These are phyloP conservation scores for Aphelocoma californica DNA, from an alignment of 2,797 vertebrate species.

Conservation along the genomic window DNA sequence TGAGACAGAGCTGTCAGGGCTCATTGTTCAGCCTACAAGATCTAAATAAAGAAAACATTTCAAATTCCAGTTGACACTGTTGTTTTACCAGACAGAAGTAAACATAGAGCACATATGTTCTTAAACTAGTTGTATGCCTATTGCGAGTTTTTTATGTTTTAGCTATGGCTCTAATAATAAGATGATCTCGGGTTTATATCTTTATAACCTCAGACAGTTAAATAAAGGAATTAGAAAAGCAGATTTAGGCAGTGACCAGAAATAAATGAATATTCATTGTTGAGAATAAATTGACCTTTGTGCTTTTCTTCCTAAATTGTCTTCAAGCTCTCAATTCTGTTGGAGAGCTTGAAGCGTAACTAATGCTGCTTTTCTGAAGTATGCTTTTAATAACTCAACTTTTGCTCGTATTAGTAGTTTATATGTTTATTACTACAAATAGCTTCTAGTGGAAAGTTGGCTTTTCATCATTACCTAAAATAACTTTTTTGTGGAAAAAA, in stretches of 20 bases:
- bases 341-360: not conserved
- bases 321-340: not conserved
- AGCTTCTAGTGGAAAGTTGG: not conserved
- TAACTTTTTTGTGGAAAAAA: not conserved
- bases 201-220: not conserved
- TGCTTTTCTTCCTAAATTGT: constrained; percentile 22
- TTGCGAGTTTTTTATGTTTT: not conserved
- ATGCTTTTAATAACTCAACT: not conserved
- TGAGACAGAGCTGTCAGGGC: constrained; percentile 59
- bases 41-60: constrained; percentile 73
- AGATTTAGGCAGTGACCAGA: constrained; percentile 32
- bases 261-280: constrained; percentile 39
- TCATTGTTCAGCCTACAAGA: constrained; percentile 64
- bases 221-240: constrained; percentile 17
- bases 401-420: not conserved
- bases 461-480: not conserved
- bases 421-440: not conserved
- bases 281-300: constrained; percentile 24
- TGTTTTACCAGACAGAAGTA: constrained; percentile 40
- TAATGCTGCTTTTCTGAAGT: constrained; percentile 16
- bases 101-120: not conserved
- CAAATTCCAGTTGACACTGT: constrained; percentile 29
- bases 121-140: not conserved
- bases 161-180: not conserved
- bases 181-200: not conserved